A percentile compares a stretch with the other conserved stretches of the same genome.
phyloP scores from a whole-genome alignment of 2,888 invertebrate genomes.

The Drosophila pseudotakahashii region DNA sequence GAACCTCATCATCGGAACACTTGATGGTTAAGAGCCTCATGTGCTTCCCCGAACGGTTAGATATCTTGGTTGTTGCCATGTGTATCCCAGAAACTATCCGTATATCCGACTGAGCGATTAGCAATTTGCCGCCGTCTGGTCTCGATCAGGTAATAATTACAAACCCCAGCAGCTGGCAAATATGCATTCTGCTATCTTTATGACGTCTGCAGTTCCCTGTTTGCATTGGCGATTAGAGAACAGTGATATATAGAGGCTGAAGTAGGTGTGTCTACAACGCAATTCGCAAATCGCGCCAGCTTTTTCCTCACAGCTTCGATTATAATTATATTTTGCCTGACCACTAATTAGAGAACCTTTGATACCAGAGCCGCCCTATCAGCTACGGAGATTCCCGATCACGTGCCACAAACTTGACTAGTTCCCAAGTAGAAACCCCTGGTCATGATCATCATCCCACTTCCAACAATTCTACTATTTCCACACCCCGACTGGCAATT shows the following conservation, averaged over 20 bases:
- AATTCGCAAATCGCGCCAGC: constrained; percentile 19
- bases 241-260: constrained; percentile 22
- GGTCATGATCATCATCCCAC: constrained; percentile 18
- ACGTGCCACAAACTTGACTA: constrained; percentile 42
- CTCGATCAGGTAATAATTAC: constrained; percentile 30
- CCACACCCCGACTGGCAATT: constrained; percentile 46
- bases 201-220: constrained; percentile 52
- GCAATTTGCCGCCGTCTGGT: constrained; percentile 27
- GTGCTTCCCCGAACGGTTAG: constrained; percentile 20
- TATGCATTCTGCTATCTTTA: constrained; percentile 36
- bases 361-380: constrained; percentile 7
- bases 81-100: constrained; percentile 2
- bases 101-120: constrained; percentile 1
- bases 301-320: constrained; percentile 1
- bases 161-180: constrained; percentile 21
- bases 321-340: constrained; percentile 20
- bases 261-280: constrained; percentile 34
- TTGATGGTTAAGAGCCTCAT: constrained; percentile 22
- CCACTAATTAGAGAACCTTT: constrained; percentile 18
- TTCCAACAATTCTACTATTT: background rate
- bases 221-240: constrained; percentile 23
- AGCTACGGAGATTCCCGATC: constrained; percentile 11
- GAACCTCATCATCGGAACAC: constrained; percentile 28
- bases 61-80: constrained; percentile 4
- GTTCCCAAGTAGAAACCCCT: constrained; percentile 23